phyloP scores from a whole-genome alignment of 2,113 vertebrate genomes.

The Oophaga pumilio region DNA sequence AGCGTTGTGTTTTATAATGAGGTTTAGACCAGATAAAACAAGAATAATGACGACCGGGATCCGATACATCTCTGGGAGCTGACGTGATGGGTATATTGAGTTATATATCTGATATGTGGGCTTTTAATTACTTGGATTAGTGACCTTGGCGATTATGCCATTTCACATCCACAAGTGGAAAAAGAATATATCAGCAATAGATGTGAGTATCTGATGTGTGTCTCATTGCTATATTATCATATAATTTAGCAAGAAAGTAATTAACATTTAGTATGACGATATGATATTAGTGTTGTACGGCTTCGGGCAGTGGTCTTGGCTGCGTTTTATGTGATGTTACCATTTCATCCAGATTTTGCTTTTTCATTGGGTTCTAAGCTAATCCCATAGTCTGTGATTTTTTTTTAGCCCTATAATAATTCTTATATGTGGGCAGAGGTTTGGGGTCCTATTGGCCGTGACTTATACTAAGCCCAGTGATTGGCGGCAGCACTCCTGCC shows the following conservation, averaged over 20 bases:
- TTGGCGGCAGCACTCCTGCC: too few relatives aligned
- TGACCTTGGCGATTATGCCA: not conserved
- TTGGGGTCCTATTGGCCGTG: too few relatives aligned
- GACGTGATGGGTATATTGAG: slow-evolving; percentile 4
- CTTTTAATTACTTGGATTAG: not conserved
- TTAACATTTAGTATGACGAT: too few relatives aligned
- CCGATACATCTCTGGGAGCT: not conserved
- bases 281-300: too few relatives aligned
- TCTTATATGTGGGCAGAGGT: too few relatives aligned
- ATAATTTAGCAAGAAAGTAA: too few relatives aligned
- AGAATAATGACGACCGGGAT: not conserved
- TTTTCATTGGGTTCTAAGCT: too few relatives aligned
- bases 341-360: too few relatives aligned
- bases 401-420: too few relatives aligned
- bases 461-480: too few relatives aligned
- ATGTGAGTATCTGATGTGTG: not conserved
- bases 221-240: not conserved
- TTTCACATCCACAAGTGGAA: not conserved
- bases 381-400: too few relatives aligned
- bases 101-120: not conserved
- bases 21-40: not conserved
- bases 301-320: not conserved
- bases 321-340: not conserved
- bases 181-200: not conserved
- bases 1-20: slow-evolving; percentile 2